A percentile compares a stretch with the other conserved stretches of the same genome.
Conservation (phyloP, 2,888 invertebrate genomes). For the Rapana venosa region DNA sequence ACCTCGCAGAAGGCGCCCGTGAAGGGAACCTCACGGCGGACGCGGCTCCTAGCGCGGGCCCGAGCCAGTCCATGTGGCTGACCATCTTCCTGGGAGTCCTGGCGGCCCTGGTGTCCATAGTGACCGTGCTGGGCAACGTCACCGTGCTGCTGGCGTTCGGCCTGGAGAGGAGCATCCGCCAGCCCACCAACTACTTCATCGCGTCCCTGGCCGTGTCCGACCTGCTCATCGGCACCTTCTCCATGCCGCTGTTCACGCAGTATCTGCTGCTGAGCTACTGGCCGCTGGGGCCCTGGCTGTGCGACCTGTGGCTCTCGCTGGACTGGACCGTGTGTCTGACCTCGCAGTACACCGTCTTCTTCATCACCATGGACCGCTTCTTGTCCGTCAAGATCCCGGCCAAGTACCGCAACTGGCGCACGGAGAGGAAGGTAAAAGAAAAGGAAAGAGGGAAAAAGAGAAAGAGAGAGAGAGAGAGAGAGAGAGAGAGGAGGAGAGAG, state of each 20-base stretch:
- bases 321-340: slow-evolving; percentile 99
- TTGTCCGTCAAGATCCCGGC: slow-evolving; percentile 99
- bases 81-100: slow-evolving; percentile 92
- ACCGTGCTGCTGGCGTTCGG: slow-evolving; percentile 96
- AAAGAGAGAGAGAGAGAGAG: neutral
- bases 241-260: slow-evolving; percentile 99
- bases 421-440: slow-evolving; percentile 88
- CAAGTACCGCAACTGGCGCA: slow-evolving; percentile 96
- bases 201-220: slow-evolving; percentile 98
- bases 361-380: slow-evolving; percentile 98
- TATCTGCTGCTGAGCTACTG: slow-evolving; percentile 97
- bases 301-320: slow-evolving; percentile 98
- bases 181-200: slow-evolving; percentile 99
- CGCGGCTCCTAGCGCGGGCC: neutral
- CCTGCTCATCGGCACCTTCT: slow-evolving; percentile 97
- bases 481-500: neutral
- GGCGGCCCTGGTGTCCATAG: slow-evolving; percentile 90
- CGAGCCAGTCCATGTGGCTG: slow-evolving; percentile 89
- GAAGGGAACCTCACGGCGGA: neutral
- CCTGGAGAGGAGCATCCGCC: slow-evolving; percentile 91
- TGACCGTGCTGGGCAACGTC: slow-evolving; percentile 96
- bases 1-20: neutral
- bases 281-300: slow-evolving; percentile 96
- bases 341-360: slow-evolving; percentile 98
- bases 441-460: neutral